phyloP scores from a whole-genome alignment of 2,797 vertebrate genomes.

The Iguana delicatissima region DNA sequence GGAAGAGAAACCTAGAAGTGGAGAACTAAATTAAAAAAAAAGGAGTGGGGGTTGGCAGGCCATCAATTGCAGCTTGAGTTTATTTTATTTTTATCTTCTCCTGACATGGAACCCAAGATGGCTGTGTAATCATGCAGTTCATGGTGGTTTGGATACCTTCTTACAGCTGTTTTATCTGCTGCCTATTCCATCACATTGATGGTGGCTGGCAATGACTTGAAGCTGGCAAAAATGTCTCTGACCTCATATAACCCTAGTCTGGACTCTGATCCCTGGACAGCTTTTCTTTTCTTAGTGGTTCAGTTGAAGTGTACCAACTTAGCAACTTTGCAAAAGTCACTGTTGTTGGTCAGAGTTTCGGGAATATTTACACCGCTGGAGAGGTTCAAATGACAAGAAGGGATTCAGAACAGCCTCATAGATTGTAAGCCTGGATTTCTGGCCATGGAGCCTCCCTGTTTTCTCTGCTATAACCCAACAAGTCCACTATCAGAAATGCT shows the following conservation, averaged over 20 bases:
- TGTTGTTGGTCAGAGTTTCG: neutral
- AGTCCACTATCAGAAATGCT: neutral
- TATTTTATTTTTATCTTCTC: neutral
- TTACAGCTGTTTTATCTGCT: neutral
- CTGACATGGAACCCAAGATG: neutral
- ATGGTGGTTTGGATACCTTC: neutral
- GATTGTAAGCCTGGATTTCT: neutral
- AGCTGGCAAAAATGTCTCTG: neutral
- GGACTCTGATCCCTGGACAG: neutral
- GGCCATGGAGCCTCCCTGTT: neutral
- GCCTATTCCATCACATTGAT: neutral
- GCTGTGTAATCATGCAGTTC: too few relatives aligned
- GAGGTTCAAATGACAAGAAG: neutral
- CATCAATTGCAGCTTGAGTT: neutral
- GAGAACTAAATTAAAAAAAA: neutral
- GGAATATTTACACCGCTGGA: neutral
- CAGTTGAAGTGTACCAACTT: neutral
- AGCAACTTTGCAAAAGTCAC: conserved; percentile 12
- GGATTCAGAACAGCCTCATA: too few relatives aligned
- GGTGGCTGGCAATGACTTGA: neutral
- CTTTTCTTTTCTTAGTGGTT: neutral
- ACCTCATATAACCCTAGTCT: neutral
- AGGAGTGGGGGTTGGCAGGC: neutral
- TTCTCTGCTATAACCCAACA: neutral
- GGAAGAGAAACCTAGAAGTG: neutral